Conservation (phyloP, 1,140 invertebrate genomes). For the Drosophila elegans region DNA sequence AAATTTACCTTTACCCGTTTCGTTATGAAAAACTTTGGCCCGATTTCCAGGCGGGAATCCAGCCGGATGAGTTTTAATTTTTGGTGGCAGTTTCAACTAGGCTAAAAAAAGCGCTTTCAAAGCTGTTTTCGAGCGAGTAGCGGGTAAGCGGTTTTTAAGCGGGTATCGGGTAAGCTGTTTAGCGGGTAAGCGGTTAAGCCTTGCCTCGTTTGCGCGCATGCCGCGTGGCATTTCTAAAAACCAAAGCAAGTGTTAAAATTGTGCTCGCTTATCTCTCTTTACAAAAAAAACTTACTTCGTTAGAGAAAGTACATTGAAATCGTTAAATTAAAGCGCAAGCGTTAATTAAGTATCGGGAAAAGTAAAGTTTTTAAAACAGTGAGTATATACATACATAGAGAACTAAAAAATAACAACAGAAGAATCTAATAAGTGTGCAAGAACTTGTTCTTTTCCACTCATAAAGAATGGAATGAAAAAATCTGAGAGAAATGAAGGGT, state of each 20-base stretch:
- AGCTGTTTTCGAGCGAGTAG: constrained; percentile 12
- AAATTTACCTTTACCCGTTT: constrained; percentile 55
- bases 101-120: constrained; percentile 30
- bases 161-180: constrained; percentile 19
- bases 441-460: too few species aligned
- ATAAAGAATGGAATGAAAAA: not conserved
- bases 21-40: constrained; percentile 8
- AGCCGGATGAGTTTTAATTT: not conserved
- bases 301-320: not conserved
- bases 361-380: not conserved
- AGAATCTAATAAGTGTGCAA: not conserved
- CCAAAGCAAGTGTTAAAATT: constrained; percentile 62
- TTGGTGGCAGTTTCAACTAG: constrained; percentile 1
- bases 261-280: constrained; percentile 5
- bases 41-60: constrained; percentile 3
- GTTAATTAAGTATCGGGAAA: not conserved
- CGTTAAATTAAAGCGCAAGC: not conserved
- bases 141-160: constrained; percentile 31
- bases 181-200: constrained; percentile 48
- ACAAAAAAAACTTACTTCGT: not conserved
- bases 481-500: not conserved
- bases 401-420: not conserved
- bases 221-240: constrained; percentile 76
- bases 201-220: constrained; percentile 63
- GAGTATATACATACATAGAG: not conserved